phyloP scores from a whole-genome alignment of 2,113 vertebrate species.

The Tricholaema leucomelas region DNA sequence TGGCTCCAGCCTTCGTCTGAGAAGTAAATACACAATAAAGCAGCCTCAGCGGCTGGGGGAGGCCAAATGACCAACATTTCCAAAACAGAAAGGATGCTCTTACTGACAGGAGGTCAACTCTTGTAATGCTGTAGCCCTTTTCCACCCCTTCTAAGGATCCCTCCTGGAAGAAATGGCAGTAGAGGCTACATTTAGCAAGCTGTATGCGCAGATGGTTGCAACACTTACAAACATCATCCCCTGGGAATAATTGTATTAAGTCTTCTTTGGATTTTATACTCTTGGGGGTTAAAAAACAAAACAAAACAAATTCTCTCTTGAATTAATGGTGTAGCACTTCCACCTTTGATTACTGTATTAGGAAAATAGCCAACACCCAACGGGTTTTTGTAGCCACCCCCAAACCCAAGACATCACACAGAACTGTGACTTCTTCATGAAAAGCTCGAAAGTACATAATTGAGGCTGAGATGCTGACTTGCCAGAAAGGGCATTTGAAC shows the following conservation, averaged over 20 bases:
- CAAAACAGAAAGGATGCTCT: constrained; percentile 69
- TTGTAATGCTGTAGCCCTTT: constrained; percentile 66
- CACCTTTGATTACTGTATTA: background rate
- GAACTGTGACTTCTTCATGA: constrained; percentile 55
- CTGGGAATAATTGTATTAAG: constrained; percentile 50
- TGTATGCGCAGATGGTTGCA: constrained; percentile 74
- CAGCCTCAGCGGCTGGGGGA: constrained; percentile 48
- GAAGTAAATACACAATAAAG: constrained; percentile 68
- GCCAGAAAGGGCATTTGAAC: constrained; percentile 56
- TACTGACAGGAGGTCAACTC: constrained; percentile 55
- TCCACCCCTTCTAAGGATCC: constrained; percentile 59
- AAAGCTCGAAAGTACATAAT: constrained; percentile 32
- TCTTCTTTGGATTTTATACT: constrained; percentile 16
- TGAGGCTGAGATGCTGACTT: constrained; percentile 16
- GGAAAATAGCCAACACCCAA: background rate
- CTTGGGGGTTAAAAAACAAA: background rate
- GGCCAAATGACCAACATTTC: constrained; percentile 67
- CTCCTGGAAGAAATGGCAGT: constrained; percentile 55
- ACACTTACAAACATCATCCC: constrained; percentile 18
- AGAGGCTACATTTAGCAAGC: constrained; percentile 58
- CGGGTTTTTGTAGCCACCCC: constrained; percentile 32
- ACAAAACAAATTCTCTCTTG: background rate
- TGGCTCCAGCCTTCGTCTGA: constrained; percentile 58
- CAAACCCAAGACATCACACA: constrained; percentile 10
- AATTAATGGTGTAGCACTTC: constrained; percentile 25